Evolutionary conservation across 2,113 vertebrate species (phyloP).

Genomic region (Melierax canorus): DNA sequence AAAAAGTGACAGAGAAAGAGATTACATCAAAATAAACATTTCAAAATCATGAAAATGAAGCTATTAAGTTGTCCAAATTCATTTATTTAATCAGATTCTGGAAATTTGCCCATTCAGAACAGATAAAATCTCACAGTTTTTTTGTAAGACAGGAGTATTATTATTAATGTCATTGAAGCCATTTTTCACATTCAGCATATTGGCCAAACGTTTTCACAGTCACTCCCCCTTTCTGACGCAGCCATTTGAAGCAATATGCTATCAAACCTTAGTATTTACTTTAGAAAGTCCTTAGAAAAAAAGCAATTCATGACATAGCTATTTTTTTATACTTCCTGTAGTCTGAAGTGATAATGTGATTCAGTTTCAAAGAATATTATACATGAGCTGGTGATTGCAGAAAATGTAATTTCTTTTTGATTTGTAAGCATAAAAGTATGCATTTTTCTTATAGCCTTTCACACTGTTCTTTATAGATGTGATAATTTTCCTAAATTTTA

Average conservation of each 20-base stretch:
- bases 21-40: not conserved
- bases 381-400: not conserved
- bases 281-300: not conserved
- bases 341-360: slow-evolving; percentile 18
- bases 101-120: not conserved
- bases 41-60: not conserved
- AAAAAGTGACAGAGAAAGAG: not conserved
- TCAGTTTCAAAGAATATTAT: slow-evolving; percentile 33
- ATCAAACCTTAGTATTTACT: not conserved
- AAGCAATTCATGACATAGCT: not conserved
- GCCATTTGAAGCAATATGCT: not conserved
- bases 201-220: not conserved
- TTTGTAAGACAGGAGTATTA: not conserved
- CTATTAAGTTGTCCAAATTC: not conserved
- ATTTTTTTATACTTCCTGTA: slow-evolving; percentile 10
- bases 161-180: not conserved
- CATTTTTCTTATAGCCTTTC: slow-evolving; percentile 3
- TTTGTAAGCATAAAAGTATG: not conserved
- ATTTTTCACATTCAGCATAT: not conserved
- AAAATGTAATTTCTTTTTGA: slow-evolving; percentile 41
- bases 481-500: slow-evolving; percentile 34
- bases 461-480: not conserved
- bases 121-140: not conserved
- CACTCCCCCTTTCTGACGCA: not conserved
- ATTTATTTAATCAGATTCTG: not conserved